A percentile compares a stretch with the other conserved stretches of the same genome.
Evolutionary conservation across 2,888 invertebrate species (phyloP).

Genomic region (Chironomus riparius): DNA sequence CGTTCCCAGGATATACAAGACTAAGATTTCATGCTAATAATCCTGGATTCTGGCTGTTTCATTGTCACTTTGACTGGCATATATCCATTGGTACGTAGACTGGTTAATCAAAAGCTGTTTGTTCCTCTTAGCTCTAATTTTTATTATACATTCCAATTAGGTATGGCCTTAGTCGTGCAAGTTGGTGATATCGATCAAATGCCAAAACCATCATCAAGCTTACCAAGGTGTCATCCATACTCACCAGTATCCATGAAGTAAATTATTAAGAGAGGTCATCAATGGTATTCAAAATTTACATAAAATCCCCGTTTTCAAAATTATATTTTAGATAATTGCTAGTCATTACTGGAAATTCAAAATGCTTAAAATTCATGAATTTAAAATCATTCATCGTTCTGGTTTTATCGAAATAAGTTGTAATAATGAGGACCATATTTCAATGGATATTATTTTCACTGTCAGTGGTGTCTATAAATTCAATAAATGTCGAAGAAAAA

Average conservation of each 20-base stretch:
- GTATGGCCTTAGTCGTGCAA: conserved; percentile 15
- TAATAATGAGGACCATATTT: not conserved
- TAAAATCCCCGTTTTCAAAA: not conserved
- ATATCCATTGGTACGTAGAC: conserved; percentile 22
- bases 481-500: not conserved
- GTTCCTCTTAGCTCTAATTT: too few relatives aligned
- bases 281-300: not conserved
- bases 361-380: not conserved
- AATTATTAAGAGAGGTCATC: not conserved
- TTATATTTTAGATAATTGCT: not conserved
- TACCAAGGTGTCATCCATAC: conserved; percentile 9
- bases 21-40: conserved; percentile 35
- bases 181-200: conserved; percentile 13
- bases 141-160: not conserved
- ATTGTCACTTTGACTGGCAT: conserved; percentile 38
- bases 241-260: not conserved
- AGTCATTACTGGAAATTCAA: not conserved
- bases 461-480: not conserved
- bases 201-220: not conserved
- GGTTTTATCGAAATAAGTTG: not conserved
- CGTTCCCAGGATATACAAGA: conserved; percentile 36
- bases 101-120: too few relatives aligned
- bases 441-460: not conserved
- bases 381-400: not conserved
- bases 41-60: conserved; percentile 36